phyloP scores from a whole-genome alignment of 2,797 vertebrate genomes.

The Remorina albescens region DNA sequence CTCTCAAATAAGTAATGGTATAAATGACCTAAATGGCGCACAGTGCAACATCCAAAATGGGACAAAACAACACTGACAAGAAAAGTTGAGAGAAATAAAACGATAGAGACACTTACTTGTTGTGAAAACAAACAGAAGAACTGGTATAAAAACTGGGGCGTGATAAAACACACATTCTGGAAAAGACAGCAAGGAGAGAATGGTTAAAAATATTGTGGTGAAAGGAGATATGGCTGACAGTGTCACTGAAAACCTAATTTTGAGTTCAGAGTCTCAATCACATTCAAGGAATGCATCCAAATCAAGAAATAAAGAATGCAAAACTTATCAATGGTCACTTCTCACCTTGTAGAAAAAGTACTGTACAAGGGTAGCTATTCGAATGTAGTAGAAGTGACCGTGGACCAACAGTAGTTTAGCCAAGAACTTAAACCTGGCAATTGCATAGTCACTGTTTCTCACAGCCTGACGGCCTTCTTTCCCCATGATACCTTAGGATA shows the following conservation, averaged over 20 bases:
- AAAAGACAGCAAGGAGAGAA: conserved; percentile 75
- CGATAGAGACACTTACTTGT: conserved; percentile 91
- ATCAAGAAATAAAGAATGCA: not conserved
- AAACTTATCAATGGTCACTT: not conserved
- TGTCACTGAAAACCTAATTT: not conserved
- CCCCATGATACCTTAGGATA: conserved; percentile 94
- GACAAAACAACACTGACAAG: conserved; percentile 24
- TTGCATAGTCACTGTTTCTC: conserved; percentile 99
- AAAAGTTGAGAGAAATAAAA: conserved; percentile 22
- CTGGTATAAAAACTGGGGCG: conserved; percentile 99
- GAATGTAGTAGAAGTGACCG: conserved; percentile 99
- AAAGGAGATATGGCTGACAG: not conserved
- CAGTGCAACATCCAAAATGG: conserved; percentile 27
- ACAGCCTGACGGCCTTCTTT: conserved; percentile 99
- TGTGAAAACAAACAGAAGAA: conserved; percentile 99
- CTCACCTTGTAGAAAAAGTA: conserved; percentile 99
- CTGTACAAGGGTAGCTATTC: conserved; percentile 99
- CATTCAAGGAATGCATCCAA: not conserved
- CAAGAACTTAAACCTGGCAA: conserved; percentile 97
- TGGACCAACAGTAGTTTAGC: conserved; percentile 98
- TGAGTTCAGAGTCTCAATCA: not conserved
- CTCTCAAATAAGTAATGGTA: not conserved
- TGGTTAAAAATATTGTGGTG: conserved; percentile 52
- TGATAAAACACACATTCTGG: conserved; percentile 99
- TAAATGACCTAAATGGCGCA: not conserved